These are phyloP conservation scores for Athetis lepigone DNA, from an alignment of 2,888 invertebrate species.

Conservation along the genomic window DNA sequence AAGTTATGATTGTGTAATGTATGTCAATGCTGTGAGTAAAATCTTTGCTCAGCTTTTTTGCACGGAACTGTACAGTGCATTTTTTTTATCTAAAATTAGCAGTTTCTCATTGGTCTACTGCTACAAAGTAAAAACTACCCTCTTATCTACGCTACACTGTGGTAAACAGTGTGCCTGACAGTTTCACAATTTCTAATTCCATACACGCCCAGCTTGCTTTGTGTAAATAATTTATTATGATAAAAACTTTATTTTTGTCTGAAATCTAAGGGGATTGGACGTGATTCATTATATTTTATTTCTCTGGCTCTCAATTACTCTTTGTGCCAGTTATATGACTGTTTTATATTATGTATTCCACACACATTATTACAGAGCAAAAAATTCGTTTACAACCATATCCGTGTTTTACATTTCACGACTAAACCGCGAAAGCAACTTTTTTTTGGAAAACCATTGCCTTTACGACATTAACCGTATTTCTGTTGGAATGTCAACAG, in stretches of 20 bases:
- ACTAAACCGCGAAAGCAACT: constrained; percentile 57
- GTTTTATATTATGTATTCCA: background rate
- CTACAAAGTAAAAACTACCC: constrained; percentile 46
- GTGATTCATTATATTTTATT: constrained; percentile 1
- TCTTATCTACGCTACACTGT: constrained; percentile 39
- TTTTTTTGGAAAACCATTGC: constrained; percentile 56
- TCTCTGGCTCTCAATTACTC: constrained; percentile 21
- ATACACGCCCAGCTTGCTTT: constrained; percentile 28
- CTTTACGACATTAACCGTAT: constrained; percentile 54
- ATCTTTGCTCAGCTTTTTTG: background rate
- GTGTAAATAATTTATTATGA: constrained; percentile 31
- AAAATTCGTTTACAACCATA: constrained; percentile 22
- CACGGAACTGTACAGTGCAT: constrained; percentile 8
- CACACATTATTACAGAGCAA: constrained; percentile 13
- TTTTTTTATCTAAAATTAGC: constrained; percentile 21
- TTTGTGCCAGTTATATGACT: background rate
- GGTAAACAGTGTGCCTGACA: constrained; percentile 41
- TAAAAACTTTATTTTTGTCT: constrained; percentile 14
- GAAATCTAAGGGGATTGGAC: background rate
- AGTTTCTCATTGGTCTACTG: constrained; percentile 28
- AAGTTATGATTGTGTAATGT: too few relatives aligned
- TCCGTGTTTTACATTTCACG: constrained; percentile 41
- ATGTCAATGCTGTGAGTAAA: background rate
- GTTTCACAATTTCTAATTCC: constrained; percentile 46
- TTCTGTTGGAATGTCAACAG: constrained; percentile 54